Percentiles rank a stretch among this genome's conserved stretches.
Evolutionary conservation across 2,888 invertebrate genomes (phyloP).

Genomic region (Drosophila algonquin): DNA sequence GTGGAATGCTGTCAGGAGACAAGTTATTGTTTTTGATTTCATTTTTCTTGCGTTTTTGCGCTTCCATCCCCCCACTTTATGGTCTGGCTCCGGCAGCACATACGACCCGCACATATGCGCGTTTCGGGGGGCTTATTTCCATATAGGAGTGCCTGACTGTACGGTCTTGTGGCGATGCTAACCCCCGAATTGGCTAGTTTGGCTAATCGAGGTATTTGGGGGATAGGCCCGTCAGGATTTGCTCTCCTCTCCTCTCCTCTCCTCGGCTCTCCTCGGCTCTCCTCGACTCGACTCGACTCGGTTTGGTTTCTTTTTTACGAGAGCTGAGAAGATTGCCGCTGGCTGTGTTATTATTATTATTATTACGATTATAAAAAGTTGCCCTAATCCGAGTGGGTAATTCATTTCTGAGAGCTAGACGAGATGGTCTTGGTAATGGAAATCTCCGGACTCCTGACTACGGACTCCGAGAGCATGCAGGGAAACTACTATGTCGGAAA

Average conservation of each 20-base stretch:
- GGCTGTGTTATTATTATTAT: constrained; percentile 54
- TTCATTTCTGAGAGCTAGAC: constrained; percentile 47
- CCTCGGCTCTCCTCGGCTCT: constrained; percentile 7
- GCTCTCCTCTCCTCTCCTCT: constrained; percentile 29
- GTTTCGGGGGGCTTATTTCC: constrained; percentile 65
- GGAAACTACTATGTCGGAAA: constrained; percentile 36
- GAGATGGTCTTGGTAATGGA: constrained; percentile 20
- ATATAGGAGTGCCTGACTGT: constrained; percentile 52
- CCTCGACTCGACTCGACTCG: no score
- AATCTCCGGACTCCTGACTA: constrained; percentile 5
- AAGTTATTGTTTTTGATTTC: constrained; percentile 81
- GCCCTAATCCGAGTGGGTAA: constrained; percentile 46
- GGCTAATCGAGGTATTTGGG: constrained; percentile 74
- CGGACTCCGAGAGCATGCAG: constrained; percentile 20
- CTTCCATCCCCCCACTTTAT: constrained; percentile 52
- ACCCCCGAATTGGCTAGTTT: constrained; percentile 70
- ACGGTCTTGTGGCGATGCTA: constrained; percentile 4
- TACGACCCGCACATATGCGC: constrained; percentile 47
- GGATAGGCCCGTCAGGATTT: constrained; percentile 60
- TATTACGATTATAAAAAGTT: constrained; percentile 49
- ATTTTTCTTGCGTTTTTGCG: constrained; percentile 69
- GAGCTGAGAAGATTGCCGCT: constrained; percentile 57
- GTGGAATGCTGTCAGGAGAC: constrained; percentile 77
- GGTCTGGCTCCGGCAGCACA: constrained; percentile 35
- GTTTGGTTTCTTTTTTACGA: constrained; percentile 48